Evolutionary conservation across 2,797 vertebrate genomes (phyloP).

Genomic region (Acanthurus lineatus): DNA sequence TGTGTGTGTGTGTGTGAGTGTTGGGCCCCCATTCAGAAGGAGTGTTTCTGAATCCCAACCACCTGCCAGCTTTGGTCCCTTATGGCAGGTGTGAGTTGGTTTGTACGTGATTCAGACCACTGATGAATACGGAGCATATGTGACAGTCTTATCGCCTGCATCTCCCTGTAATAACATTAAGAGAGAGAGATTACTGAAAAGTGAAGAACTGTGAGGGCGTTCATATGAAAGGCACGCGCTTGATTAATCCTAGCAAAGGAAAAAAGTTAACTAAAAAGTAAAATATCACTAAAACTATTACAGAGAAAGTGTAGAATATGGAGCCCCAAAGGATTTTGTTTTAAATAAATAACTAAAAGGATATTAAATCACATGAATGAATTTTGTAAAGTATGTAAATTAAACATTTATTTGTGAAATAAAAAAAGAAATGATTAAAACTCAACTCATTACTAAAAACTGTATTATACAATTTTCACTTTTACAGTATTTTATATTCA

Average conservation of each 20-base stretch:
- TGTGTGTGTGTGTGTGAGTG: slow-evolving; percentile 29
- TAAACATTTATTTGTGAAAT: background rate
- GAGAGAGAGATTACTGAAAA: slow-evolving; percentile 76
- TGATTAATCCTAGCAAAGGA: slow-evolving; percentile 22
- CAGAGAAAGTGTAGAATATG: slow-evolving; percentile 2
- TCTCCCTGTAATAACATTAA: slow-evolving; percentile 68
- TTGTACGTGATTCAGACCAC: slow-evolving; percentile 61
- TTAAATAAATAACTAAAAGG: background rate
- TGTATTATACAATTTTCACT: background rate
- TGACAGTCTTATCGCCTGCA: slow-evolving; percentile 65
- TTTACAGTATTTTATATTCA: background rate
- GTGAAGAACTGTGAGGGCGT: slow-evolving; percentile 51
- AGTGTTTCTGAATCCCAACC: slow-evolving; percentile 76
- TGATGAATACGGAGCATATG: slow-evolving; percentile 70
- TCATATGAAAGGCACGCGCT: slow-evolving; percentile 3
- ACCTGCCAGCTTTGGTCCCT: slow-evolving; percentile 73
- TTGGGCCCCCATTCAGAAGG: slow-evolving; percentile 60
- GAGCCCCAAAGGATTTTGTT: background rate
- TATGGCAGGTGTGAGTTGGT: slow-evolving; percentile 74
- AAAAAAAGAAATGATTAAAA: background rate
- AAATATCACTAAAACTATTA: background rate
- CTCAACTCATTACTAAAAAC: no score
- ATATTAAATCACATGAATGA: background rate
- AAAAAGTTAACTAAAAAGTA: background rate
- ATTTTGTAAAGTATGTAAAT: background rate